Evolutionary conservation across 2,113 vertebrate species (phyloP), one percentile per base, ranked within the genome.

Genomic region (Emydura subglobosa): DNA sequence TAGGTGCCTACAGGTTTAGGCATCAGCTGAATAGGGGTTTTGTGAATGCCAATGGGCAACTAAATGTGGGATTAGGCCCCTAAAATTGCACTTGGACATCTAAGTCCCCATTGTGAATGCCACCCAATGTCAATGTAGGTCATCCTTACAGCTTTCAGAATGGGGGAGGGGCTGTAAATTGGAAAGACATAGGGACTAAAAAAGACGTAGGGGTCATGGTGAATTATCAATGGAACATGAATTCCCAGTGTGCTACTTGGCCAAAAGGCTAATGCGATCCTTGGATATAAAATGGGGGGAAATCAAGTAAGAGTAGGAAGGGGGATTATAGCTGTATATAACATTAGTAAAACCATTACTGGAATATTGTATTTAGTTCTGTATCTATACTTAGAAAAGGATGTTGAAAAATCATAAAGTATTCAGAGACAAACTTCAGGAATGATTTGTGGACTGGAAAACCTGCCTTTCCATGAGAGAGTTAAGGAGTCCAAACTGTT

Each of bases 371-470:
- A 3, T 65, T 14, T 50, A 59, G 54, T 49, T 89, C 79, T 74
- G 79, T 84, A 93, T 42, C 81, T 83, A 0, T 79, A 93, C 57
- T 84, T 94, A 17, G 17, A 50, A 91, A 93, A 78, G 91, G 61
- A 83, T 53, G 65, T 39, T 51, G 95, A 93, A 95, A 91, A 12
- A 21, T 89, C 49, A 6, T 44, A 51, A 12, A 79, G 39, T 81
- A 44, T 83, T 92, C 79, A 81, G 74, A 47, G 81, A 91, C 92
- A 65, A 57, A 44, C 53, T 89, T 54, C 11, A 86, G 89, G 57
- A 86, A 89, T 87, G 25, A 88, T 91, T 94, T 93, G 19, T 88
- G 83, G 79, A 29, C 19, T 88, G 89, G 85, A 89, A 95, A 93
- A 86, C 92, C 42, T 53, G 72, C 65, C n/a, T 94, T 81, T 44